phyloP scores from a whole-genome alignment of 2,888 invertebrate genomes.

The Nipponacmea schrenckii region DNA sequence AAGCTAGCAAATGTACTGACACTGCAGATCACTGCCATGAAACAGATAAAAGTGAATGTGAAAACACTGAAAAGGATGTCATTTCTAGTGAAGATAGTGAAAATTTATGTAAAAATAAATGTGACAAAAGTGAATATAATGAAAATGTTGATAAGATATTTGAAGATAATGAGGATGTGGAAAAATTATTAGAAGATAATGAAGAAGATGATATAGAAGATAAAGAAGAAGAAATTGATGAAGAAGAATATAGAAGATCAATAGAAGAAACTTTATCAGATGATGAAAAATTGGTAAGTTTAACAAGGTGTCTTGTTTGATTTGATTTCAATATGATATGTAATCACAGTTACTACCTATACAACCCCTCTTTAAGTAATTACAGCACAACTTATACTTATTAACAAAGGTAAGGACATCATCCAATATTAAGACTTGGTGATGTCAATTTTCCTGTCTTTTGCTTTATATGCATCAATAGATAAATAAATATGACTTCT shows the following conservation, averaged over 20 bases:
- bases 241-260: slow-evolving; percentile 34
- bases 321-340: too few relatives aligned
- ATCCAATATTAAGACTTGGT: too few relatives aligned
- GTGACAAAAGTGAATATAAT: not conserved
- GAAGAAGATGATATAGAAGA: slow-evolving; percentile 30
- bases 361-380: too few relatives aligned
- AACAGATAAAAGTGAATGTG: not conserved
- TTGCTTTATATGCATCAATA: too few relatives aligned
- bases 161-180: slow-evolving; percentile 14
- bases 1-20: not conserved
- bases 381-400: too few relatives aligned
- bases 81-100: not conserved
- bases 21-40: not conserved
- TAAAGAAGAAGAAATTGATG: slow-evolving; percentile 39
- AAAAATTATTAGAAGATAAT: slow-evolving; percentile 5
- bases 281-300: slow-evolving; percentile 45
- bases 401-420: too few relatives aligned
- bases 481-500: too few relatives aligned
- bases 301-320: too few relatives aligned
- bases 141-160: not conserved
- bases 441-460: too few relatives aligned
- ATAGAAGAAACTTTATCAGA: slow-evolving; percentile 42
- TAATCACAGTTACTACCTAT: too few relatives aligned
- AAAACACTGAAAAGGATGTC: not conserved
- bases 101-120: not conserved